Evolutionary conservation across 1,140 invertebrate species (phyloP).

Genomic region (Druon quercuslanigerum): DNA sequence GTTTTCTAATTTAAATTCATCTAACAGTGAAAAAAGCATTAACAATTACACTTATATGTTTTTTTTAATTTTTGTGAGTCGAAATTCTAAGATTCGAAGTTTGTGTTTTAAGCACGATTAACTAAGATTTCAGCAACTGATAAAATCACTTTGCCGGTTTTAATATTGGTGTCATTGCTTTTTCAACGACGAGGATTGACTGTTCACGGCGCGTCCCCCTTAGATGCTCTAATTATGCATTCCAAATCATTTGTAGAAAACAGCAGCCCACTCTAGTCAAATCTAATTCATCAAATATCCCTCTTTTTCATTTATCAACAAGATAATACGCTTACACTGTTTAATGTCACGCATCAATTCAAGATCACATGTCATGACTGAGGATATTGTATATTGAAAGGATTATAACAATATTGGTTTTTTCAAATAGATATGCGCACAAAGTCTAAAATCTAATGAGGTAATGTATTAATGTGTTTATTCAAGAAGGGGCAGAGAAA

Average conservation of each 20-base stretch:
- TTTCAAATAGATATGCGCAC: not conserved
- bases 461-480: too few relatives aligned
- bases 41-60: too few relatives aligned
- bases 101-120: not conserved
- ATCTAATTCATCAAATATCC: constrained; percentile 9
- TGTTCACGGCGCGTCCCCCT: constrained; percentile 3
- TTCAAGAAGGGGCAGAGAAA: too few relatives aligned
- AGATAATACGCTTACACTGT: not conserved
- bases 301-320: constrained; percentile 25
- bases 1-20: too few relatives aligned
- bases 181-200: not conserved
- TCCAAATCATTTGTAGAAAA: constrained; percentile 28
- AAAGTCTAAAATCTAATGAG: too few relatives aligned
- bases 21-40: too few relatives aligned
- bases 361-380: constrained; percentile 4
- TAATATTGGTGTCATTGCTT: constrained; percentile 6
- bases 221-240: constrained; percentile 26
- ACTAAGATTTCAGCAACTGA: not conserved
- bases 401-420: not conserved
- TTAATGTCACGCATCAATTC: constrained; percentile 18
- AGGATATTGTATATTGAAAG: constrained; percentile 7
- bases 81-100: too few relatives aligned
- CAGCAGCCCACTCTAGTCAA: not conserved
- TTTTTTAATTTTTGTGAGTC: too few relatives aligned
- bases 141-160: not conserved